Base-by-base conservation (phyloP, 2,113 vertebrate genomes). In the Phalacrocorax carbo region DNA sequence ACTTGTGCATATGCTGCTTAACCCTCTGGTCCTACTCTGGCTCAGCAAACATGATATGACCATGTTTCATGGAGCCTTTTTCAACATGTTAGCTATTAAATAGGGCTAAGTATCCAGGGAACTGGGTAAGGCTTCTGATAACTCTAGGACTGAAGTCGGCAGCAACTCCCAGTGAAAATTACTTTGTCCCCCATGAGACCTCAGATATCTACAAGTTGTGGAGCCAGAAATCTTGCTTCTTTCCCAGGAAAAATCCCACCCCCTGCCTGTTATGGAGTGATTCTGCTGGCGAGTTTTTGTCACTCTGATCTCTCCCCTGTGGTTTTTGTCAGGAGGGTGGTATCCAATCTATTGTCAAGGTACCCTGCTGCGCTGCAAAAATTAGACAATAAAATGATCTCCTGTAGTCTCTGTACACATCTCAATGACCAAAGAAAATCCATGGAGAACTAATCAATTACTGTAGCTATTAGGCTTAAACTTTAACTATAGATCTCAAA, bases 391-490 rank as follows among this genome's bases (percentile, higher is more conserved):
- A 96, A 97, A 97, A 94, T 93, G 44, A 96, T 95, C 92, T 93
- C 92, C 90, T 91, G 66, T 85, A 87, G 86, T 51, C 66, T 88
- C 88, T 48, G 48, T 58, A 70, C 82, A 91, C 94, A 95, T 94
- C 93, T 93, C 97, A 91, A 46, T 86, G 88, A 91, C 95, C 86
- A 87, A 91, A 95, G 86, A 93, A 96, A 88, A 86, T 91, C 71
- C 96, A 46, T 78, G 90, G 93, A 93, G 94, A 97, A 91, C 90
- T 79, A 96, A 96, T 97, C 93, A 89, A 94, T 97, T 96, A 94
- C 82, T 93, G 65, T 94, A 92, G 94, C 94, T 94, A 57, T 96
- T 96, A 86, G 90, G 93, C 60, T 97, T 96, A 97, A 97, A 96
- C 7, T 70, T 97, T 95, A 97, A 96, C 95, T 78, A 42, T 79